Evolutionary conservation across 1,140 invertebrate species (phyloP).

Genomic region (Apis dorsata): DNA sequence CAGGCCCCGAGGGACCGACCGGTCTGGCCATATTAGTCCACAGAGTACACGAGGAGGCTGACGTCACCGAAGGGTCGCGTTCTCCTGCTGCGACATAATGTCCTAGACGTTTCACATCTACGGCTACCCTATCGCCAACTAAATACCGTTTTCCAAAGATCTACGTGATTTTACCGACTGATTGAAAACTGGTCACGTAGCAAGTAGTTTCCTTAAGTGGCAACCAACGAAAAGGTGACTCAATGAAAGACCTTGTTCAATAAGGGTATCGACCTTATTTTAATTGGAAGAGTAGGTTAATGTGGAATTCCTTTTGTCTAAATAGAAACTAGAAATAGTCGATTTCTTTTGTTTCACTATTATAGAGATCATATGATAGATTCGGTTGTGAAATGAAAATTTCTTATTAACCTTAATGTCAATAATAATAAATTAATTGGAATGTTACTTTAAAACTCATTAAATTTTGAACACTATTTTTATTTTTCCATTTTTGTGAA

Average conservation of each 20-base stretch:
- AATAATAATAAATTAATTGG: too few species aligned
- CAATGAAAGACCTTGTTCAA: conserved; percentile 1
- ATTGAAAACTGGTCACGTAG: background rate
- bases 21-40: conserved; percentile 66
- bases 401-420: too few species aligned
- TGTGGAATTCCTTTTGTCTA: background rate
- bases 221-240: background rate
- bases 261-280: conserved; percentile 9
- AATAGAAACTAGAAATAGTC: background rate
- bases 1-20: conserved; percentile 50
- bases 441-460: too few species aligned
- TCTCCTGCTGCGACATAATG: conserved; percentile 29
- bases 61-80: conserved; percentile 58
- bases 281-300: conserved; percentile 4
- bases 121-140: background rate
- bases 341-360: too few species aligned
- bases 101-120: conserved; percentile 29
- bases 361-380: too few species aligned
- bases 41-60: conserved; percentile 50
- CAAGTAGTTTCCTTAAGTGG: background rate
- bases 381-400: background rate
- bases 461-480: too few species aligned
- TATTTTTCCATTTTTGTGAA: too few species aligned
- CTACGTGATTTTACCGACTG: background rate
- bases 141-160: background rate